Base-by-base conservation (phyloP, 2,113 vertebrate genomes). In the Athene cunicularia region DNA sequence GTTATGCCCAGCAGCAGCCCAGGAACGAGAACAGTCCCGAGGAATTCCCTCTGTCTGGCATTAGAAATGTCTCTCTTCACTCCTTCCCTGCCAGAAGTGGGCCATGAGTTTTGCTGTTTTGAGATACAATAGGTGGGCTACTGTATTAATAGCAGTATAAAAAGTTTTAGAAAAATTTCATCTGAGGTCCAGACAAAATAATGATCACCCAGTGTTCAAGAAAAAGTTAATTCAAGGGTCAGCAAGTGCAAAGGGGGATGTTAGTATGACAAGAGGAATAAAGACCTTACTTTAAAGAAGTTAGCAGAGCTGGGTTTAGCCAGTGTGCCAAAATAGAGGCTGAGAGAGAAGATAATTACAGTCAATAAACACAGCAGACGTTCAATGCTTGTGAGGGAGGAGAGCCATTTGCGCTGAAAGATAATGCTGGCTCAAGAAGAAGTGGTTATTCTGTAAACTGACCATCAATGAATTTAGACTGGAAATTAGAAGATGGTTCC, bases 11-110 rank as follows among this genome's bases (percentile, higher is more conserved):
- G 70, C 67, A 92, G 82, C 32, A 70, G 17, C 41, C n/a, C 52
- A 67, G 74, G 50, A 68, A 67, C 0, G 0, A 58, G 9, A 90
- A 45, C 4, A 1, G 24, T 50, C 41, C 35, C 5, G 1, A 30
- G 63, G 64, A 94, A 91, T 77, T 81, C 63, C 76, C 35, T 4
- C 39, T 0, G 1, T 28, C 32, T 2, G 7, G 23, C 0, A 0
- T 41, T 8, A 27, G 67, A 35, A 63, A 83, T 55, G 41, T 83
- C 20, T 58, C 41, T 70, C 8, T 53, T 39, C 64, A 32, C 17
- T 41, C 58, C n/a, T 70, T n/a, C 32, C 53, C 30, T 77, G 43
- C 27, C 9, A 26, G 50, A 16, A 72, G 10, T 1, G 2, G 59
- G 32, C 19, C 52, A 74, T 12, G 8, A 22, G 21, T 66, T 85